A percentile compares a stretch with the other conserved stretches of the same genome.
Evolutionary conservation across 2,797 vertebrate species (phyloP).

Genomic region (Potorous gilbertii): DNA sequence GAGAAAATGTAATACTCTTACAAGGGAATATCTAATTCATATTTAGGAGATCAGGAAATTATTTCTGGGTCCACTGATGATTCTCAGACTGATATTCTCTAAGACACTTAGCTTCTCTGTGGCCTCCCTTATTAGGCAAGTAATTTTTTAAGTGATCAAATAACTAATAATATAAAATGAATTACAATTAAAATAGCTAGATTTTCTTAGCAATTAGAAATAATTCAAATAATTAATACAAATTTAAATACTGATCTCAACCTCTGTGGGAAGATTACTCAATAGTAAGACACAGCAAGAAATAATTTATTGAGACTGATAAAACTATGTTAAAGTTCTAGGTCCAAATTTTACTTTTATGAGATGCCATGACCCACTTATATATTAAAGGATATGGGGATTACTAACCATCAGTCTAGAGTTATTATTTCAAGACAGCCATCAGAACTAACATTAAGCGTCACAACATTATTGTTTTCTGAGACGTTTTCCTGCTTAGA

Average conservation of each 20-base stretch:
- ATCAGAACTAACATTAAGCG: background rate
- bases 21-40: background rate
- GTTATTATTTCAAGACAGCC: background rate
- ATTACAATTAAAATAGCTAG: background rate
- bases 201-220: background rate
- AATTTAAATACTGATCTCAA: background rate
- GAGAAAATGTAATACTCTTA: background rate
- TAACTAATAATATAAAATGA: background rate
- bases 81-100: background rate
- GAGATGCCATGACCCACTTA: background rate
- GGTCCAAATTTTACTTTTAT: slow-evolving; percentile 47
- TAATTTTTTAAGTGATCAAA: background rate
- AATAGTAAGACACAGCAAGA: slow-evolving; percentile 23
- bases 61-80: background rate
- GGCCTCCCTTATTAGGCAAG: background rate
- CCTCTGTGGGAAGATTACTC: background rate
- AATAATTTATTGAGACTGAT: background rate
- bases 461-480: background rate
- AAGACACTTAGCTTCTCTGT: background rate
- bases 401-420: background rate
- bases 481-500: background rate
- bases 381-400: background rate
- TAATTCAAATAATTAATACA: background rate
- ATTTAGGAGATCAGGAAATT: background rate
- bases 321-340: slow-evolving; percentile 49